phyloP scores from a whole-genome alignment of 2,888 invertebrate species.

The Euproctis similis region DNA sequence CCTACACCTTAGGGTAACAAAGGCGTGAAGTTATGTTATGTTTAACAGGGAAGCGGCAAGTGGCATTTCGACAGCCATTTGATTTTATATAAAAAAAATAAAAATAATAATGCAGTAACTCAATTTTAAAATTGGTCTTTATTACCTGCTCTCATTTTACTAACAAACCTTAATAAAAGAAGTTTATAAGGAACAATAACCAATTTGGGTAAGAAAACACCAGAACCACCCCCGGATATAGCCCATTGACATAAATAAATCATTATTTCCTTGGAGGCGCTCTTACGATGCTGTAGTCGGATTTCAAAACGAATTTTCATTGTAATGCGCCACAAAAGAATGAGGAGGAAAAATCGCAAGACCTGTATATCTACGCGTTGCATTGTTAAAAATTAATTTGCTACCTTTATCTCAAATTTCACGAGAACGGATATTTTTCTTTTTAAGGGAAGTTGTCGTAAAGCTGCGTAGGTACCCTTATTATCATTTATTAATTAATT shows the following conservation, averaged over 20 bases:
- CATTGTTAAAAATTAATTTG: slow-evolving; percentile 74
- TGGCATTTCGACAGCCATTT: slow-evolving; percentile 20
- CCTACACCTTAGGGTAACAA: too few relatives aligned
- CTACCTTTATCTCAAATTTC: slow-evolving; percentile 68
- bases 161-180: slow-evolving; percentile 70
- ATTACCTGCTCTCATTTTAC: slow-evolving; percentile 62
- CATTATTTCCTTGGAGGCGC: slow-evolving; percentile 54
- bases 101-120: too few relatives aligned
- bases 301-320: slow-evolving; percentile 63
- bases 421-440: slow-evolving; percentile 33
- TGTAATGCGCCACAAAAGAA: slow-evolving; percentile 70
- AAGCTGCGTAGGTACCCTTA: slow-evolving; percentile 16
- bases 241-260: slow-evolving; percentile 75
- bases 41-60: too few relatives aligned
- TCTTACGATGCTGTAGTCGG: slow-evolving; percentile 34
- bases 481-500: slow-evolving; percentile 19
- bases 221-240: slow-evolving; percentile 46
- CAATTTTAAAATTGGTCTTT: slow-evolving; percentile 50
- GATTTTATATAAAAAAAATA: slow-evolving; percentile 44
- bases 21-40: too few relatives aligned
- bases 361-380: slow-evolving; percentile 50
- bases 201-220: slow-evolving; percentile 67
- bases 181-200: slow-evolving; percentile 71
- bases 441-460: slow-evolving; percentile 20
- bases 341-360: slow-evolving; percentile 58